Conservation (phyloP, 2,888 invertebrate species). For the Drosophila seclusa region DNA sequence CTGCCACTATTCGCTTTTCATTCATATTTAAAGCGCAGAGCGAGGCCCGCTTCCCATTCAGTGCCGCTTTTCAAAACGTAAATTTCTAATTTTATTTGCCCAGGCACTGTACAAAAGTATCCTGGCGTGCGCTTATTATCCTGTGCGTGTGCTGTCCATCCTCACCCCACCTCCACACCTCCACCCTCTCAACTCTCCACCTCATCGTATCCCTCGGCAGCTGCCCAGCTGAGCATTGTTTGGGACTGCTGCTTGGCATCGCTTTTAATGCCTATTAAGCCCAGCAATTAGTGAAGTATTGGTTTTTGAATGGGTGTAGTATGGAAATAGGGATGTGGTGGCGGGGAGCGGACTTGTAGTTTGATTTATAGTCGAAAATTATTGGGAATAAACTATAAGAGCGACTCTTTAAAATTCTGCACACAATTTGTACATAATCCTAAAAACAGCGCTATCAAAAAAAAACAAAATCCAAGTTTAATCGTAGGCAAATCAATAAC, state of each 20-base stretch:
- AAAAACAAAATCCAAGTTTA: background rate
- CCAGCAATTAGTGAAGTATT: conserved; percentile 76
- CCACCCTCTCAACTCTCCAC: background rate
- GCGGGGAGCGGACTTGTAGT: conserved; percentile 26
- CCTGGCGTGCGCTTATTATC: conserved; percentile 78
- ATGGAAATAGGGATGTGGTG: conserved; percentile 25
- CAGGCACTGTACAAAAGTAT: conserved; percentile 75
- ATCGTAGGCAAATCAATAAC: background rate
- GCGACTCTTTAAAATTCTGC: conserved; percentile 29
- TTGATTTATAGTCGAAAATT: conserved; percentile 66
- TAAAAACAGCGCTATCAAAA: background rate
- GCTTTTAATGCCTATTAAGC: conserved; percentile 79
- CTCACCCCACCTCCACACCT: conserved; percentile 12
- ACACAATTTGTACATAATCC: conserved; percentile 8
- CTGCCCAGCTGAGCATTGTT: conserved; percentile 70
- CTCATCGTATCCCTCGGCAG: conserved; percentile 8
- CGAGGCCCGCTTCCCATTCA: conserved; percentile 48
- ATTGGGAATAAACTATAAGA: conserved; percentile 31
- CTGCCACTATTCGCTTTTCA: conserved; percentile 45
- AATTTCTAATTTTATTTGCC: conserved; percentile 79
- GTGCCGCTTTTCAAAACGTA: conserved; percentile 69
- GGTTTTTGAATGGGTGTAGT: conserved; percentile 63
- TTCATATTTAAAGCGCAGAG: conserved; percentile 72
- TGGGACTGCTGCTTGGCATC: conserved; percentile 65
- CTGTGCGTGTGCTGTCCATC: conserved; percentile 60